Evolutionary conservation across 2,113 vertebrate genomes (phyloP), one percentile per base, ranked within the genome.

Genomic region (Pterocles burchelli): DNA sequence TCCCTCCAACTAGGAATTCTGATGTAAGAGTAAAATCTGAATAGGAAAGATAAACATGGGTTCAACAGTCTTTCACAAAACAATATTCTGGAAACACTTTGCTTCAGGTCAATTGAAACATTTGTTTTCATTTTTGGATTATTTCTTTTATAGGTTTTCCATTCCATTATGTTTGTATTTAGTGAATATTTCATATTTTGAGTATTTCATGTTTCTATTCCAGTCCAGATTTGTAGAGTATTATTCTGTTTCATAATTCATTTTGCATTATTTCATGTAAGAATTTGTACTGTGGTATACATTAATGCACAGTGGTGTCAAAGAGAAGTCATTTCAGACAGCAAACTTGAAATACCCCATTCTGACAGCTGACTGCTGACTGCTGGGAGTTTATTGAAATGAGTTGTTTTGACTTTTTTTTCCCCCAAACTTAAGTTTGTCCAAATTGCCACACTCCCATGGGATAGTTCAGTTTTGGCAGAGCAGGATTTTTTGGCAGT

Each of bases 301-400:
- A 88, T 80, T 90, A 92, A 88, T 20, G 33, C 68, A 63, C 52
- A 75, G 65, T 17, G 29, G 63, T 93, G 89, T 59, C 67, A 90
- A 91, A 90, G 22, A 95, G 74, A 93, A 89, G 58, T 54, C 49
- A 70, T 79, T 91, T 91, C 81, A 94, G 78, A 62, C 78, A 54
- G 74, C 71, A 85, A 91, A 90, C 33, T 80, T 90, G 75, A 73
- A 88, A 79, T 68, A 38, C 58, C 85, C 91, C 63, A 20, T 80
- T 95, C 78, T 95, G 96, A 92, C 95, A 97, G 88, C 67, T 78
- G 58, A 49, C 66, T 80, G 83, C 59, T 90, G 12, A 26, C 66
- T 80, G 83, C 59, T 90, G 12, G 24, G 71, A 88, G 66, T 83
- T 91, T 88, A 80, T 66, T 94, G 67, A 88, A 93, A 95, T 59